A percentile compares a stretch with the other conserved stretches of the same genome.
Evolutionary conservation across 2,113 vertebrate species (phyloP).

Genomic region (Peromyscus leucopus): DNA sequence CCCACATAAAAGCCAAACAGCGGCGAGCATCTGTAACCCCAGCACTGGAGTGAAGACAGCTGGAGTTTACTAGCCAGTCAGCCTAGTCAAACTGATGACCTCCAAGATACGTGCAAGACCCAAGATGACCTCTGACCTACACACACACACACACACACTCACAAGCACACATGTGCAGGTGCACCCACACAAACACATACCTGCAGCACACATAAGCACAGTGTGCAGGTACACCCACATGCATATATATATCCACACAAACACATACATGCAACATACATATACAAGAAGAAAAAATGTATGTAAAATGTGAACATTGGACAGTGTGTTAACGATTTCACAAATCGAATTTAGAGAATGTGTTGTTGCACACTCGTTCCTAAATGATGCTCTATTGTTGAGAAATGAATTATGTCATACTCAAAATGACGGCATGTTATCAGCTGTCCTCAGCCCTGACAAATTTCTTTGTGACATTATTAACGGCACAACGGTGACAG

Average conservation of each 20-base stretch:
- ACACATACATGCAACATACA: background rate
- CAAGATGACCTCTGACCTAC: background rate
- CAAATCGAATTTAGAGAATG: background rate
- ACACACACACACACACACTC: background rate
- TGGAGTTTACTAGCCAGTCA: background rate
- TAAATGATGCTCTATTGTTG: constrained; percentile 1
- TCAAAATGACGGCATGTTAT: constrained; percentile 35
- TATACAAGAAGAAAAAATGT: background rate
- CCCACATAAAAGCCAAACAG: background rate
- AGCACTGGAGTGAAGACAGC: no score
- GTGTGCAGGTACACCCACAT: background rate
- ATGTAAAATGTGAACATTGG: background rate
- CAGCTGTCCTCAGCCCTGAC: constrained; percentile 47
- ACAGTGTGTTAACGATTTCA: background rate
- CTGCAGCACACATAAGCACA: background rate
- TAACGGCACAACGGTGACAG: background rate
- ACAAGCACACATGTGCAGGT: background rate
- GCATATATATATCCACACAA: background rate
- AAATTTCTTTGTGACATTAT: constrained; percentile 38
- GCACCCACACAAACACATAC: background rate
- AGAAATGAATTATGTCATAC: background rate
- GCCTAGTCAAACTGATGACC: background rate
- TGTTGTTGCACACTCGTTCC: background rate
- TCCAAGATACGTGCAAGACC: background rate
- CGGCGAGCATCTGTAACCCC: background rate